phyloP scores from a whole-genome alignment of 1,140 invertebrate species.

The Heliconius himera region DNA sequence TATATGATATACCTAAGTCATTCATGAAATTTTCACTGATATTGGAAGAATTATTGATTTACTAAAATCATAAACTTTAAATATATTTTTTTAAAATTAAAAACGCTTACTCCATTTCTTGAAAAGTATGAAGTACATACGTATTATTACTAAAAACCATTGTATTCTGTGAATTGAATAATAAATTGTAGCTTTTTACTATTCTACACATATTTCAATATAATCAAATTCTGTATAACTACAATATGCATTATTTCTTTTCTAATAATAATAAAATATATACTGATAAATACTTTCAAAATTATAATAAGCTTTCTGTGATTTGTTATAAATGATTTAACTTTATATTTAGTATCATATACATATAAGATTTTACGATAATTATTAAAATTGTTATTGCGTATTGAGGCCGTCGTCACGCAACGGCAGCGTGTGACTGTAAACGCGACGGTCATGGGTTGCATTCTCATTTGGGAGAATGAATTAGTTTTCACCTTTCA shows the following conservation, averaged over 20 bases:
- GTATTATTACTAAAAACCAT: constrained; percentile 18
- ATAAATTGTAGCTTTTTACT: constrained; percentile 12
- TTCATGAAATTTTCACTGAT: too few species aligned
- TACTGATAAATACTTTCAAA: not conserved
- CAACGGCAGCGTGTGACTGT: too few species aligned
- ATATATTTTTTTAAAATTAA: too few species aligned
- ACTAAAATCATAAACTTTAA: too few species aligned
- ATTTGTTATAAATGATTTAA: not conserved
- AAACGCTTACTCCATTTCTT: not conserved
- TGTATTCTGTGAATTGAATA: constrained; percentile 19
- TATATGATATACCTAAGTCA: too few species aligned
- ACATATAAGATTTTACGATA: not conserved
- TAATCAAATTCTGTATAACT: not conserved
- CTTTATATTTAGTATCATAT: not conserved
- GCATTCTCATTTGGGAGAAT: too few species aligned
- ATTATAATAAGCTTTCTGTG: not conserved
- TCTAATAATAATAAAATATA: not conserved
- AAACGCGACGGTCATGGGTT: too few species aligned
- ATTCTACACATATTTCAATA: not conserved
- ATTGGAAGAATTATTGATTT: too few species aligned
- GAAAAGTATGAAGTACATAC: constrained; percentile 1
- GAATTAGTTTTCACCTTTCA: too few species aligned
- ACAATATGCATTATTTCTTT: not conserved
- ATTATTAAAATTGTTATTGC: too few species aligned
- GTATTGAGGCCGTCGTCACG: too few species aligned